A percentile compares a stretch with the other conserved stretches of the same genome.
Evolutionary conservation across 2,888 invertebrate species (phyloP).

Genomic region (Ypsolopha scabrella): DNA sequence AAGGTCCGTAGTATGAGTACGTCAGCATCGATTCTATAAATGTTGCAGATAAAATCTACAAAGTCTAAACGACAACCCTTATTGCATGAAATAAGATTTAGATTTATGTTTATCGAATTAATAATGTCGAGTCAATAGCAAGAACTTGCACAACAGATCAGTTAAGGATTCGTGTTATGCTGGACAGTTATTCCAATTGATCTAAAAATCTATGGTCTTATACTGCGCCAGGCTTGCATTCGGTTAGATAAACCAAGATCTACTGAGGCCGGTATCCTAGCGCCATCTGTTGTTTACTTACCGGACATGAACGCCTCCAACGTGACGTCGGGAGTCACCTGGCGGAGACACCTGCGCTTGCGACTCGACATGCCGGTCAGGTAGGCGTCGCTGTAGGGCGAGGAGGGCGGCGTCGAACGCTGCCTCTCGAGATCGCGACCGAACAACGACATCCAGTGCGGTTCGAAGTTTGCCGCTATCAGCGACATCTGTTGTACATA

Average conservation of each 20-base stretch:
- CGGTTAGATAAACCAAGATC: neutral
- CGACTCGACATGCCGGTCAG: slow-evolving; percentile 91
- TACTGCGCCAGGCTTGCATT: neutral
- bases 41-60: no score
- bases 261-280: neutral
- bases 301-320: slow-evolving; percentile 39
- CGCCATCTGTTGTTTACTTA: slow-evolving; percentile 12
- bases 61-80: no score
- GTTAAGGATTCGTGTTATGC: neutral
- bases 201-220: neutral
- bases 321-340: slow-evolving; percentile 32
- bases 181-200: neutral
- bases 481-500: slow-evolving; percentile 24
- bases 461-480: slow-evolving; percentile 60
- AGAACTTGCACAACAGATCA: no score
- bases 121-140: no score
- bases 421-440: slow-evolving; percentile 83
- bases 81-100: neutral
- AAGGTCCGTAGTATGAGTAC: no score
- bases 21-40: no score
- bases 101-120: no score
- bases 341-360: slow-evolving; percentile 79
- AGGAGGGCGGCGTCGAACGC: slow-evolving; percentile 65
- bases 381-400: slow-evolving; percentile 88
- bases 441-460: slow-evolving; percentile 88